These are phyloP conservation scores for Drosophila kurseongensis DNA, from an alignment of 1,140 invertebrate species.

Conservation along the genomic window DNA sequence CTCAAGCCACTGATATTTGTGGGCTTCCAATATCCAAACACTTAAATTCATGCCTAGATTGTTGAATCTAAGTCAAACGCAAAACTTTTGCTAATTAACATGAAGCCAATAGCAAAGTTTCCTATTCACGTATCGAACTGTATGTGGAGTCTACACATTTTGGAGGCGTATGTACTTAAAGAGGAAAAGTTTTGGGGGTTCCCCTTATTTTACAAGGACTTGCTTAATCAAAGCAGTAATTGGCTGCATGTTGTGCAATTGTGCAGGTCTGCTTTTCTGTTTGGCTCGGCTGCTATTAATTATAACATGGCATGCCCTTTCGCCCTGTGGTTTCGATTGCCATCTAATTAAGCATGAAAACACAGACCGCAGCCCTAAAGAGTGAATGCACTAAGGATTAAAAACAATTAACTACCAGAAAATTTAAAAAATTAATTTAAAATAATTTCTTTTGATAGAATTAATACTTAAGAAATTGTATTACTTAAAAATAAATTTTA, in stretches of 20 bases:
- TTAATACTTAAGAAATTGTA: too few relatives aligned
- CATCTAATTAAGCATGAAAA: conserved; percentile 58
- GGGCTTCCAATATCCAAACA: conserved; percentile 12
- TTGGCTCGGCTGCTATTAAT: conserved; percentile 35
- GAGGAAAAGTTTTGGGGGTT: conserved; percentile 6
- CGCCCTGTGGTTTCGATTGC: conserved; percentile 25
- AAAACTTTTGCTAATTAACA: conserved; percentile 49
- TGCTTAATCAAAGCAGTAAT: conserved; percentile 51
- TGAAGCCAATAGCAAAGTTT: conserved; percentile 37
- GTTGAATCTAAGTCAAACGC: conserved; percentile 18
- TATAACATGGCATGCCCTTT: conserved; percentile 19
- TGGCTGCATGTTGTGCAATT: conserved; percentile 44
- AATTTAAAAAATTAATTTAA: background rate
- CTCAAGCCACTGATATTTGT: conserved; percentile 1
- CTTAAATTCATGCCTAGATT: conserved; percentile 1
- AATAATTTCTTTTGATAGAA: too few relatives aligned
- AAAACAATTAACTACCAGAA: background rate
- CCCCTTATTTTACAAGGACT: conserved; percentile 8
- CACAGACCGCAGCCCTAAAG: conserved; percentile 13
- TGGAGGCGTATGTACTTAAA: conserved; percentile 15
- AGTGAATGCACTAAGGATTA: background rate
- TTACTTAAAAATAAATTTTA: too few relatives aligned
- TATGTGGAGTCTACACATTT: conserved; percentile 25
- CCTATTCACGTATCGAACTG: conserved; percentile 38
- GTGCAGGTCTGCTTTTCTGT: conserved; percentile 30